A percentile compares a stretch with the other conserved stretches of the same genome.
phyloP scores from a whole-genome alignment of 2,797 vertebrate genomes.

The Siniperca undulata region DNA sequence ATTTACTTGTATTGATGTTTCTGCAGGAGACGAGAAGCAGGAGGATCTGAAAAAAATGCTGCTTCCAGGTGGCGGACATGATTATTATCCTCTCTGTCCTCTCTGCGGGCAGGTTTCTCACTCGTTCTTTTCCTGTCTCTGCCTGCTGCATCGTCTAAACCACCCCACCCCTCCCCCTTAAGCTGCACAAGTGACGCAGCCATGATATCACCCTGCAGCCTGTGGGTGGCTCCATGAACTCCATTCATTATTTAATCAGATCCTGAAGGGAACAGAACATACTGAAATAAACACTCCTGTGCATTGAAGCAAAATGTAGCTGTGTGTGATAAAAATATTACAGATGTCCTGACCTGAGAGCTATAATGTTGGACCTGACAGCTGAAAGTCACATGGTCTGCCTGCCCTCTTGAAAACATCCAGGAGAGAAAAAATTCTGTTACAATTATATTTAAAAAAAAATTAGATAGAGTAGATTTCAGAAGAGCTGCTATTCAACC shows the following conservation, averaged over 20 bases:
- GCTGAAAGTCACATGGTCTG: conserved; percentile 45
- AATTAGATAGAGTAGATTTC: neutral
- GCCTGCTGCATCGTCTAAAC: conserved; percentile 48
- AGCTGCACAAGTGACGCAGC: conserved; percentile 78
- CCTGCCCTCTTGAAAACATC: conserved; percentile 9
- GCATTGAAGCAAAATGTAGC: neutral
- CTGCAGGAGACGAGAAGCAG: conserved; percentile 76
- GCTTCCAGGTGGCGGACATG: conserved; percentile 69
- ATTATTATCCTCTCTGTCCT: conserved; percentile 51
- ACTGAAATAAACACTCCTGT: neutral
- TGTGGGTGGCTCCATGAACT: conserved; percentile 33
- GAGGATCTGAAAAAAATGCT: conserved; percentile 55
- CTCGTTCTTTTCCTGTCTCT: conserved; percentile 25
- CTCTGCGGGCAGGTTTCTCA: conserved; percentile 29
- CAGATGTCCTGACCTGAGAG: neutral
- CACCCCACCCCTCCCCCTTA: conserved; percentile 30
- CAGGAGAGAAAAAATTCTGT: neutral
- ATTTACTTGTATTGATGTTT: conserved; percentile 81
- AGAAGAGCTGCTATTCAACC: neutral
- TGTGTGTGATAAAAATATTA: neutral
- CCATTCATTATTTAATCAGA: conserved; percentile 78
- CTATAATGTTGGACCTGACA: neutral
- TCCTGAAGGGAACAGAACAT: neutral
- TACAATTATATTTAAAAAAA: neutral
- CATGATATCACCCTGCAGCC: conserved; percentile 66